phyloP scores from a whole-genome alignment of 2,113 vertebrate species.

The Campylomormyrus tamandua region DNA sequence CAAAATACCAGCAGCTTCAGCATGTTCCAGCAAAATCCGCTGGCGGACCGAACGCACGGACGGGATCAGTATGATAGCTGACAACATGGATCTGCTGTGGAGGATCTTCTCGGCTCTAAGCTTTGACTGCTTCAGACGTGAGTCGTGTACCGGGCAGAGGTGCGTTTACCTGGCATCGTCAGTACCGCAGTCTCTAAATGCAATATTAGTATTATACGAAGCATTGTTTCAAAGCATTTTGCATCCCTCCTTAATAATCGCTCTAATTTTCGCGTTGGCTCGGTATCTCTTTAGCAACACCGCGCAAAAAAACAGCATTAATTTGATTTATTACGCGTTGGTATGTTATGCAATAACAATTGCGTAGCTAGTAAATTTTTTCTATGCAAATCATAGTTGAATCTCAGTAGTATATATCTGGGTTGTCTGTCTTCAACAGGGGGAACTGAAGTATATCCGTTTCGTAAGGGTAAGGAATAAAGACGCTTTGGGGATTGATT shows the following conservation, averaged over 20 bases:
- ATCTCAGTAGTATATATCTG: not conserved
- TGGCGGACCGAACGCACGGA: slow-evolving; percentile 16
- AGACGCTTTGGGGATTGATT: not conserved
- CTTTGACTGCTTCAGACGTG: slow-evolving; percentile 61
- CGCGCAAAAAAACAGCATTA: not conserved
- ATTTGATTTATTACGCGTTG: not conserved
- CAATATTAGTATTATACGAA: not conserved
- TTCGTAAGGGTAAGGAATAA: not conserved
- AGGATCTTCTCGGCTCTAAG: slow-evolving; percentile 60
- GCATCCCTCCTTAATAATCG: not conserved
- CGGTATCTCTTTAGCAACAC: not conserved
- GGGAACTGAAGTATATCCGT: not conserved
- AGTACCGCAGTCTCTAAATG: not conserved
- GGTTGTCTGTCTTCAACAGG: not conserved
- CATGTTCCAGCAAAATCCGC: slow-evolving; percentile 23
- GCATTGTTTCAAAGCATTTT: not conserved
- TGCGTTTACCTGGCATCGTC: slow-evolving; percentile 31
- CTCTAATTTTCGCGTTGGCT: not conserved
- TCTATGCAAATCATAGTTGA: not conserved
- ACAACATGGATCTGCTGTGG: slow-evolving; percentile 60
- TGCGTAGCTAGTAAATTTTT: not conserved
- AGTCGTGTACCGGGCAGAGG: slow-evolving; percentile 50
- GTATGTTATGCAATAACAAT: not conserved
- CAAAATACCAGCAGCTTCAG: slow-evolving; percentile 4
- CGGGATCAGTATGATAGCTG: slow-evolving; percentile 22